Base-by-base conservation (phyloP, 2,113 vertebrate species). In the Anseranas semipalmata region DNA sequence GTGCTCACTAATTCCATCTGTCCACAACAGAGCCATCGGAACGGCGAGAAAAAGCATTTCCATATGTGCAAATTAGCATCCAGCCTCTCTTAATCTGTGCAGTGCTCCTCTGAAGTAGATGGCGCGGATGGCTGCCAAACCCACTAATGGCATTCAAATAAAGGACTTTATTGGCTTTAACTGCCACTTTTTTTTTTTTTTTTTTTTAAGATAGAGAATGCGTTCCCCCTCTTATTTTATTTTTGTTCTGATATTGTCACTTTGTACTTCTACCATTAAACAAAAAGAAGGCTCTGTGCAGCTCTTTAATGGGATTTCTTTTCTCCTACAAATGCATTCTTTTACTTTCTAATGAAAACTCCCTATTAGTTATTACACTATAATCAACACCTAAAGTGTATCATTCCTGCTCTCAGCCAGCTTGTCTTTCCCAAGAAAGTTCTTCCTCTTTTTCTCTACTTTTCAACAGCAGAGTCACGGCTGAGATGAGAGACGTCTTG, bases 61-160 rank as follows among this genome's bases (percentile, higher is more conserved):
- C 99, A 99, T 99, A 99, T 99, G 99, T 99, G 99, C 98, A 99
- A 99, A 99, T 99, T 99, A 99, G 98, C 98, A 99, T 98, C 97
- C 98, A 98, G 98, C 98, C 98, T 98, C 98, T 98, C 98, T 98
- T 98, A 98, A 98, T 98, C 98, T 98, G 98, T 92, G 96, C 97
- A 94, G 85, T 97, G 98, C 97, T 97, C 98, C 98, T 98, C 98
- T 99, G 98, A 99, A 98, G 98, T 98, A 93, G 97, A 98, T 97
- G 97, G 97, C 7, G 91, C 80, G 96, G 97, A 97, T 79, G 97
- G 92, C 97, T 99, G 98, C 99, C 98, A 98, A 98, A 97, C 98
- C 98, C 98, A 97, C 98, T 98, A 98, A 99, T 98, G 98, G 98
- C 98, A 98, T 98, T 98, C 96, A 98, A 97, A 98, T 97, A 97